Conservation (phyloP, 2,888 invertebrate species). For the Erebia epiphron region DNA sequence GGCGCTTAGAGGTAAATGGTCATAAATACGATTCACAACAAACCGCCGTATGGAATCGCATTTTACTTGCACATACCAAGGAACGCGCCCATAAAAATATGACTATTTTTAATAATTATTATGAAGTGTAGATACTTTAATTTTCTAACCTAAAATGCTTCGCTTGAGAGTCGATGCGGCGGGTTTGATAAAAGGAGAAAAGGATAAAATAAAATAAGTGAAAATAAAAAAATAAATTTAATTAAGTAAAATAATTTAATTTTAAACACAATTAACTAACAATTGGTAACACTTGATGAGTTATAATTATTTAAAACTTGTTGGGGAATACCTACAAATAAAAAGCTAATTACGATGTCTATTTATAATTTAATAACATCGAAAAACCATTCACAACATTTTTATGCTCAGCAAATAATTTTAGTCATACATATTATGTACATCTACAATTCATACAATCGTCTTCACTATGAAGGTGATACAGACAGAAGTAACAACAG, state of each 20-base stretch:
- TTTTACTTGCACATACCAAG: too few relatives aligned
- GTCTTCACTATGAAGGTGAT: slow-evolving; percentile 35
- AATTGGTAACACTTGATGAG: slow-evolving; percentile 40
- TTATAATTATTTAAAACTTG: slow-evolving; percentile 20
- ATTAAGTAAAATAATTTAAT: slow-evolving; percentile 31
- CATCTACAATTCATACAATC: slow-evolving; percentile 47
- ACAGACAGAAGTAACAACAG: slow-evolving; percentile 31
- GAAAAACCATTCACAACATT: slow-evolving; percentile 65
- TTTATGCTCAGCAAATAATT: slow-evolving; percentile 51
- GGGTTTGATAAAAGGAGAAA: too few relatives aligned
- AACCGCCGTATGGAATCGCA: too few relatives aligned
- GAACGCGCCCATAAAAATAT: too few relatives aligned
- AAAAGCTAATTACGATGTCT: slow-evolving; percentile 60
- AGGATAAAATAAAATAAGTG: slow-evolving; percentile 24
- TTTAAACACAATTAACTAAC: slow-evolving; percentile 38
- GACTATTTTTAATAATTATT: too few relatives aligned
- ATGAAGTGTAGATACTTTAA: too few relatives aligned
- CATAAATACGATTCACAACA: too few relatives aligned
- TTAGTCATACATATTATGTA: slow-evolving; percentile 55
- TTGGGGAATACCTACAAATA: slow-evolving; percentile 48
- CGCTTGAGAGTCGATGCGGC: too few relatives aligned
- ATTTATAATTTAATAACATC: slow-evolving; percentile 76
- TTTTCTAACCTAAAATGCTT: too few relatives aligned
- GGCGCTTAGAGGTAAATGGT: too few relatives aligned
- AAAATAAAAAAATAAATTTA: slow-evolving; percentile 31